Conservation (phyloP, 2,797 vertebrate genomes). For the Acestrorhynchus altus region DNA sequence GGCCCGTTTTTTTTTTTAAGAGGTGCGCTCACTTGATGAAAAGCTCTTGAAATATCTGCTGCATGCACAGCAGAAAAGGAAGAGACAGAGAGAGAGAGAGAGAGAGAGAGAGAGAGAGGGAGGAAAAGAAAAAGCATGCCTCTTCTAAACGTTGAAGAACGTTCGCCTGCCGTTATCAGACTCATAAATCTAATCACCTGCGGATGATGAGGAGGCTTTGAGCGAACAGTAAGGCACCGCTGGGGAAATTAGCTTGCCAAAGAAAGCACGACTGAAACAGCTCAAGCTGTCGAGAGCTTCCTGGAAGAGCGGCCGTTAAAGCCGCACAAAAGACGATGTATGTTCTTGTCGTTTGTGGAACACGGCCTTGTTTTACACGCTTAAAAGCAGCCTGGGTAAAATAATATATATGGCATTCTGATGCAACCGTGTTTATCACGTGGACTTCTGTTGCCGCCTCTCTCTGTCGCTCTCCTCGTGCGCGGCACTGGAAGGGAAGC, state of each 20-base stretch:
- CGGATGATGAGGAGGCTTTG: constrained; percentile 43
- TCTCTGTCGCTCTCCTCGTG: too few relatives aligned
- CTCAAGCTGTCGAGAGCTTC: neutral
- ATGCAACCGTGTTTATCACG: constrained; percentile 1
- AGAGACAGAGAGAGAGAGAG: constrained; percentile 38
- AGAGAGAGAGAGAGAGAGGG: constrained; percentile 45
- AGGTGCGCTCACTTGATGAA: constrained; percentile 46
- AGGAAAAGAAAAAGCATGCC: neutral
- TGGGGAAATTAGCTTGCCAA: constrained; percentile 58
- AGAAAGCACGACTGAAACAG: constrained; percentile 41
- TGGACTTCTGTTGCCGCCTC: constrained; percentile 19
- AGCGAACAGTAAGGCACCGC: constrained; percentile 44
- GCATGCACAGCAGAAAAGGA: constrained; percentile 3
- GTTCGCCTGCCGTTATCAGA: constrained; percentile 46
- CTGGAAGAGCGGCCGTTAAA: neutral
- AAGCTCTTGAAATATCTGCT: constrained; percentile 38
- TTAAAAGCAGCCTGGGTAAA: constrained; percentile 1
- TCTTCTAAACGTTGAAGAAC: constrained; percentile 52
- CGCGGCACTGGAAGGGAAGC: too few relatives aligned
- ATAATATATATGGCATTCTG: neutral
- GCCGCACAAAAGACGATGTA: neutral
- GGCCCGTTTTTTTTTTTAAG: constrained; percentile 39
- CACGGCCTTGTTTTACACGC: constrained; percentile 5
- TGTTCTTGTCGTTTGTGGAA: neutral
- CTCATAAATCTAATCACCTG: constrained; percentile 61